Evolutionary conservation across 2,797 vertebrate genomes (phyloP), one percentile per base, ranked within the genome.

Genomic region (Allobates femoralis): DNA sequence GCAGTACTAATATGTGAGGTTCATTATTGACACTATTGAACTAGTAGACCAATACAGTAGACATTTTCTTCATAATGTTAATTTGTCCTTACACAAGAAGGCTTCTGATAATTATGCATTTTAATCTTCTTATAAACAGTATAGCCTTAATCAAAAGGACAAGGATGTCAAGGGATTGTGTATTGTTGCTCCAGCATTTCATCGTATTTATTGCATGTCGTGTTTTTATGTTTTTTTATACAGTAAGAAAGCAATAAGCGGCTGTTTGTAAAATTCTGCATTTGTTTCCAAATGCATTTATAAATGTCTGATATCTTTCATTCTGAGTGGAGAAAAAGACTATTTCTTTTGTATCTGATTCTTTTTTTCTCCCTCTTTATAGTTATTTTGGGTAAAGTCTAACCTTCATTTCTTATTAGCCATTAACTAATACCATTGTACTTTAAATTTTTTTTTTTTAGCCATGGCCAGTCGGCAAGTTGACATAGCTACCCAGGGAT

Each of bases 401-500:
- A 53, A 18, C n/a, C 46, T 34, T 56, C 18, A 11, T 8, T 23
- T 14, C 15, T 3, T 83, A 18, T 58, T 62, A 19, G 37, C 3
- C 32, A 62, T 60, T 12, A 16, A 53, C 11, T 6, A 53, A 14
- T 76, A n/a, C n/a, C n/a, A n/a, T 8, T 46, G 21, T 53, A 5
- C 41, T 50, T 90, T 87, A 84, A 56, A 37, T 92, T 90, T 92
- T 90, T 18, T 89, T 92, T 56, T 90, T 46, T 90, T 46, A 99
- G 98, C 98, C 67, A 96, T 98, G 95, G 95, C 96, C 12, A 99
- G 97, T 91, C 96, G 97, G 53, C 98, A 99, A 90, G 97, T 99
- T 89, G 98, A 99, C 91, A 98, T 99, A 84, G 97, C 98, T 55
- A 99, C 98, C 79, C 98, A 99, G 93, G 98, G 98, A 91, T 99